Evolutionary conservation across 2,888 invertebrate genomes (phyloP), one percentile per base, ranked within the genome.

Genomic region (Panzeria rudis): DNA sequence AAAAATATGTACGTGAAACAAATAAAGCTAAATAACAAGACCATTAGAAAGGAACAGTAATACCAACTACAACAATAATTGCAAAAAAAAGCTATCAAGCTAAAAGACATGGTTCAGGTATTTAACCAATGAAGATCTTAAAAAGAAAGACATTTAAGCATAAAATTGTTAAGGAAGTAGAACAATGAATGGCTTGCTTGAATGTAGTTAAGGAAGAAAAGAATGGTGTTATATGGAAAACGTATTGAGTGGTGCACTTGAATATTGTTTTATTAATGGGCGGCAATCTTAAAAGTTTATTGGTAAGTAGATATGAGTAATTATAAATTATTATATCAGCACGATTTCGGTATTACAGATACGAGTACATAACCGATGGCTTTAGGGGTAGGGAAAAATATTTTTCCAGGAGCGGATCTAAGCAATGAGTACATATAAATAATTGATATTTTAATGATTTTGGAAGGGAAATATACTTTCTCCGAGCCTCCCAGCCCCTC

Each of bases 101-200:
- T 32, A 62, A 62, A 77, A 84, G 76, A 72, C 81, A 75, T 78
- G 69, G 64, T 75, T 78, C 13, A 69, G 35, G 73, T 59, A 75
- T 81, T 82, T 82, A 82, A 78, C 85, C 85, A 85, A 85, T 82
- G 78, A 85, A 82, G 85, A 78, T 78, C 85, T 78, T 64, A 75
- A 82, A 75, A 56, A 11, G 56, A 78, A 82, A 61, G 47, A 76
- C 80, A 77, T 44, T 76, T 62, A 35, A 82, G 32, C 17, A 72
- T 56, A 47, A 75, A 75, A 47, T 38, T 52, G 50, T 23, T 68
- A 81, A 73, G 15, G 23, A 80, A 66, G 17, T 23, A 35, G 13
- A 38, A 38, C 38, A 61, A 54, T 47, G 29, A 68, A 78, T 71
- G 25, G 13, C 9, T 32, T 80, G 35, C n/a, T 47, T 29, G 66